Evolutionary conservation across 2,113 vertebrate genomes (phyloP), one percentile per base, ranked within the genome.

Genomic region (Actenoides lindsayi): DNA sequence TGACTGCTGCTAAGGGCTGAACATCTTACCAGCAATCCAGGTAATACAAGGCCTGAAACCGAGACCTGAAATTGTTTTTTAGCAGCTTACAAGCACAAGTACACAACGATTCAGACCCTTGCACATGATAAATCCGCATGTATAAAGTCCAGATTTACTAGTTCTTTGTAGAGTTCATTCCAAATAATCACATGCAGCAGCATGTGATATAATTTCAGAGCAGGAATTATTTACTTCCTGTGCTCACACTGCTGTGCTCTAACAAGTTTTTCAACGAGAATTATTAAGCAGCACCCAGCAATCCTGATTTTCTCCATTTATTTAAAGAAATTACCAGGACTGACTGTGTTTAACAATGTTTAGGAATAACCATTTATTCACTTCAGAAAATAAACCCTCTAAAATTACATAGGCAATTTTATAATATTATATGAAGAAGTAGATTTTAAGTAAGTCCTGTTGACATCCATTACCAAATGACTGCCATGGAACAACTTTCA

Each of bases 401-500:
- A 50, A 46, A 69, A 76, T 60, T 15, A 35, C 33, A 41, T 4
- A 41, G 25, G 28, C 35, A 54, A 56, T 46, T 78, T 65, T 2
- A 20, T 70, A 84, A 2, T 37, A 37, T 37, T 37, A 37, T 37
- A 37, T 37, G 37, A 37, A 37, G 37, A 37, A 37, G 37, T 37
- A 37, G 37, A 37, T 37, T 37, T 37, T 37, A 37, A 37, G 37
- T 37, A 37, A 68, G 31, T 42, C 48, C 71, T 20, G 6, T 33
- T 59, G 57, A 20, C 10, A 14, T 50, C n/a, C 27, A 6, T 24
- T 82, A 33, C 1, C 0, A 65, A 81, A 33, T 28, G 11, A 46
- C 35, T 64, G 57, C 33, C 0, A 0, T 3, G 13, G 41, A 69
- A 50, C 14, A 67, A 25, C 33, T 76, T 27, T 1, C 1, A 1